A percentile compares a stretch with the other conserved stretches of the same genome.
Conservation (phyloP, 1,140 invertebrate species). For the Rhynchophorus ferrugineus region DNA sequence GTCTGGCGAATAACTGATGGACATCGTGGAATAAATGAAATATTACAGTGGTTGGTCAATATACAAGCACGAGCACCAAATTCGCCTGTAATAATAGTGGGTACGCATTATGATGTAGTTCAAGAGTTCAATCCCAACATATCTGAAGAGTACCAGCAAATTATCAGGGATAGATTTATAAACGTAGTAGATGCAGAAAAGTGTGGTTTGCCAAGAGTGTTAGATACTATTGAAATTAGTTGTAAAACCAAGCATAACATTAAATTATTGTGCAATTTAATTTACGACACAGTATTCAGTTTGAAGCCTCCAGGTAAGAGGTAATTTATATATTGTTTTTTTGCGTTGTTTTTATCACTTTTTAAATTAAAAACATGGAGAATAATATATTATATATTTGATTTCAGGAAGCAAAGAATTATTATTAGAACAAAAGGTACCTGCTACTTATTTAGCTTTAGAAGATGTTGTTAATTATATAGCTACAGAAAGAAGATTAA, state of each 20-base stretch:
- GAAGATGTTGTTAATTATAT: constrained; percentile 85
- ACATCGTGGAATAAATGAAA: constrained; percentile 79
- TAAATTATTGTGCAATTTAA: constrained; percentile 80
- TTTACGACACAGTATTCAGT: constrained; percentile 91
- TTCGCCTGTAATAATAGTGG: constrained; percentile 88
- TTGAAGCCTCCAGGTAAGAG: constrained; percentile 68
- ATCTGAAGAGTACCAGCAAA: constrained; percentile 78
- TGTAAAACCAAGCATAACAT: constrained; percentile 86
- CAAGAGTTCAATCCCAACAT: constrained; percentile 65
- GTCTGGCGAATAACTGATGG: constrained; percentile 94
- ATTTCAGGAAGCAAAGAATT: constrained; percentile 77
- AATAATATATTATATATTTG: neutral
- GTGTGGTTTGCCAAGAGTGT: constrained; percentile 84
- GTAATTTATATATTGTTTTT: neutral
- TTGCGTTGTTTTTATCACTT: neutral
- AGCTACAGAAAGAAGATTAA: constrained; percentile 59
- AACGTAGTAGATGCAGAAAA: constrained; percentile 93
- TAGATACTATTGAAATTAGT: constrained; percentile 88
- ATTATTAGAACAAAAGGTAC: constrained; percentile 88
- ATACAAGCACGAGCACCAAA: constrained; percentile 92
- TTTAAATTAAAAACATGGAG: too few relatives aligned
- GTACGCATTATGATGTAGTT: constrained; percentile 89
- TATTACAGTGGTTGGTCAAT: constrained; percentile 92
- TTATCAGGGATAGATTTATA: constrained; percentile 85
- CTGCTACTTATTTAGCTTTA: constrained; percentile 88